Conservation (phyloP, 2,888 invertebrate genomes). For the Netelia melanura region DNA sequence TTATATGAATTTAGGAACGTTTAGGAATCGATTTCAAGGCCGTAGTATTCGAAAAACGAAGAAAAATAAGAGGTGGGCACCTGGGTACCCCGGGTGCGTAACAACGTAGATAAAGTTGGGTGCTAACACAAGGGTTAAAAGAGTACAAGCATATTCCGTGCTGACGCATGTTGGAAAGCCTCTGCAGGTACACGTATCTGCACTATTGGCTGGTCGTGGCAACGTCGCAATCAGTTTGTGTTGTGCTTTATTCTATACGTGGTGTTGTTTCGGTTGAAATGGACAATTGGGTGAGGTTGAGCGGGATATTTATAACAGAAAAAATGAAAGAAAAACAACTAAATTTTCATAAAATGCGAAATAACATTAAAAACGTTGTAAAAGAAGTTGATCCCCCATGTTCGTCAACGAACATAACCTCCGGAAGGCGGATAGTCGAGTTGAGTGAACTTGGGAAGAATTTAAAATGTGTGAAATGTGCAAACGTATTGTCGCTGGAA, state of each 20-base stretch:
- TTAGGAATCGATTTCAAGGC: too few relatives aligned
- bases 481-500: conserved; percentile 47
- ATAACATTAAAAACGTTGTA: too few relatives aligned
- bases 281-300: background rate
- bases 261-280: background rate
- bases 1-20: too few relatives aligned
- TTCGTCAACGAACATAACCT: conserved; percentile 6
- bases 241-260: background rate
- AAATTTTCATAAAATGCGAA: too few relatives aligned
- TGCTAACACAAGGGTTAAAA: too few relatives aligned
- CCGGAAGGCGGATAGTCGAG: conserved; percentile 61
- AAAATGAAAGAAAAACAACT: too few relatives aligned
- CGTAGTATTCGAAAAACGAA: too few relatives aligned
- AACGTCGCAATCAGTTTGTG: background rate
- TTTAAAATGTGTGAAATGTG: conserved; percentile 65
- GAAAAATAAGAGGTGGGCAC: too few relatives aligned
- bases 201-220: background rate
- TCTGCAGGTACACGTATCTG: background rate
- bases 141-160: background rate
- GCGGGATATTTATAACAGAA: too few relatives aligned
- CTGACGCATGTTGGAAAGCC: background rate
- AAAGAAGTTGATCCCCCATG: too few relatives aligned
- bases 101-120: too few relatives aligned
- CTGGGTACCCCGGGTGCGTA: too few relatives aligned
- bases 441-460: conserved; percentile 57